These are phyloP conservation scores for Eulemur rufifrons DNA, from an alignment of 2,113 vertebrate genomes.

Conservation along the genomic window DNA sequence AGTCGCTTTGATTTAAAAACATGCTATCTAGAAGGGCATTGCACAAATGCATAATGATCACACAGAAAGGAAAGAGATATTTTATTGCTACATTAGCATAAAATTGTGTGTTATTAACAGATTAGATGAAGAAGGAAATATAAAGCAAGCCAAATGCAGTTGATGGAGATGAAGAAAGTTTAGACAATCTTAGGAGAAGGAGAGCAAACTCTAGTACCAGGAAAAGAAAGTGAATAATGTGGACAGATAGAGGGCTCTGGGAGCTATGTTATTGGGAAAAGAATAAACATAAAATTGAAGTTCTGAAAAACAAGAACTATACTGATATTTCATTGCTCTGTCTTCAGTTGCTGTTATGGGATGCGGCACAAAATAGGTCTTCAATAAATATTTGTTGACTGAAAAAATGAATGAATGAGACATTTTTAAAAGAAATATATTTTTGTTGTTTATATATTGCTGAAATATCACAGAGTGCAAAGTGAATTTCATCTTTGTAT, in stretches of 20 bases:
- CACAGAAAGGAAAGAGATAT: background rate
- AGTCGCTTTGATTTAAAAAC: background rate
- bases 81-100: background rate
- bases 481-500: background rate
- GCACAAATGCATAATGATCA: background rate
- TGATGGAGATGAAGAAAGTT: background rate
- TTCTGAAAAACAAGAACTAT: conserved; percentile 12
- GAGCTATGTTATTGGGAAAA: background rate
- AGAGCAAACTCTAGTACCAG: background rate
- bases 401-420: background rate
- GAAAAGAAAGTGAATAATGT: background rate
- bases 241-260: background rate
- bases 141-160: background rate
- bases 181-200: background rate
- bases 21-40: background rate
- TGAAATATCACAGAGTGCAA: background rate
- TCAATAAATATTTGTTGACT: background rate
- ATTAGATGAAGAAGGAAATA: background rate
- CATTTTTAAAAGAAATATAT: background rate
- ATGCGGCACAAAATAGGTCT: background rate
- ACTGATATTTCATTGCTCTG: background rate
- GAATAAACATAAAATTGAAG: background rate
- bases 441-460: background rate
- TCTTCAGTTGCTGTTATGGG: background rate
- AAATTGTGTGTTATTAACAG: background rate